phyloP scores from a whole-genome alignment of 92 coral and sea anemone genomes.

The Porites lobata region DNA sequence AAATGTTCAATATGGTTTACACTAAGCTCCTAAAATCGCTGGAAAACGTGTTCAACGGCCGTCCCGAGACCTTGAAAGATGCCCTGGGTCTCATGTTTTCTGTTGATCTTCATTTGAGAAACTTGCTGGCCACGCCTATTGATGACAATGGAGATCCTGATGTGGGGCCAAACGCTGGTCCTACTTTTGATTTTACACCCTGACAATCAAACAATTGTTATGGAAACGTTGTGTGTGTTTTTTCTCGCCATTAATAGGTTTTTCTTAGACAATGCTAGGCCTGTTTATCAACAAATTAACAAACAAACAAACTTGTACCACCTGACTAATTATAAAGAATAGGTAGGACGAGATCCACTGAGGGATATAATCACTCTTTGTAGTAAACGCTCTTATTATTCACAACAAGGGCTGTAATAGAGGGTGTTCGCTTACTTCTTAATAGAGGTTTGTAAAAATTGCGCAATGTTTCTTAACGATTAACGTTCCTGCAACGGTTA shows the following conservation, averaged over 20 bases:
- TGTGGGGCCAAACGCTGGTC: conserved; percentile 81
- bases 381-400: too few relatives aligned
- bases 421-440: too few relatives aligned
- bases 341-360: too few relatives aligned
- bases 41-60: conserved; percentile 72
- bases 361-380: too few relatives aligned
- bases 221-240: background rate
- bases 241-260: background rate
- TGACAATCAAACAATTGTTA: background rate
- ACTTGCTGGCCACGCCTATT: conserved; percentile 65
- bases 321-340: too few relatives aligned
- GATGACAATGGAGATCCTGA: conserved; percentile 74
- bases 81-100: conserved; percentile 68
- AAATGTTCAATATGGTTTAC: conserved; percentile 67
- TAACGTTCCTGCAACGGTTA: too few relatives aligned
- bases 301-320: too few relatives aligned
- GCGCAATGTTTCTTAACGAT: too few relatives aligned
- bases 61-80: conserved; percentile 55
- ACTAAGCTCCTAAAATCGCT: conserved; percentile 74
- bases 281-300: too few relatives aligned
- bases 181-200: conserved; percentile 62
- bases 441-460: too few relatives aligned
- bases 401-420: too few relatives aligned
- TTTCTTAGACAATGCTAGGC: background rate
- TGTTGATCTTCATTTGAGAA: conserved; percentile 34